A percentile compares a stretch with the other conserved stretches of the same genome.
Evolutionary conservation across 2,113 vertebrate species (phyloP).

Genomic region (Aptenodytes patagonicus): DNA sequence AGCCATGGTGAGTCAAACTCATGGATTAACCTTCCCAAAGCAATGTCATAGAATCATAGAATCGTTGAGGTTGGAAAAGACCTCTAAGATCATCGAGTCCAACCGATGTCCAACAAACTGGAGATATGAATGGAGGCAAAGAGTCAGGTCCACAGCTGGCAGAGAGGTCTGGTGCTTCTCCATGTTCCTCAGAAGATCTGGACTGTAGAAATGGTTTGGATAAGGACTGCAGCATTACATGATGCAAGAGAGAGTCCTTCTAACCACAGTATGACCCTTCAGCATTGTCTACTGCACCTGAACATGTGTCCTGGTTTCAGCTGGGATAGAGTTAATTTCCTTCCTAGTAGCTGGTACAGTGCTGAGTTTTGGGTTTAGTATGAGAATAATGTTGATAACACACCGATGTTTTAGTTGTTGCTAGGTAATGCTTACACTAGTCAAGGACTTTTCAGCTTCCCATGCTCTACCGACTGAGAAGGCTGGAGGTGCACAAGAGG

Average conservation of each 20-base stretch:
- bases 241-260: not conserved
- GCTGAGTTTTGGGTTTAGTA: too few relatives aligned
- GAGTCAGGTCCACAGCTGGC: not conserved
- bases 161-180: not conserved
- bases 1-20: not conserved
- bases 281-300: not conserved
- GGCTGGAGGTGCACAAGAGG: too few relatives aligned
- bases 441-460: too few relatives aligned
- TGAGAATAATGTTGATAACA: too few relatives aligned
- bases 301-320: not conserved
- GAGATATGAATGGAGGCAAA: not conserved
- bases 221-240: not conserved
- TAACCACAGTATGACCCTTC: not conserved
- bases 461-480: too few relatives aligned
- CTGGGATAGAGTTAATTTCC: too few relatives aligned
- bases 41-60: too few relatives aligned
- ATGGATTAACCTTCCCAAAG: not conserved
- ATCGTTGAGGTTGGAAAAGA: too few relatives aligned
- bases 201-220: not conserved
- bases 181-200: not conserved
- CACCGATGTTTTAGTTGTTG: too few relatives aligned
- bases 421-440: too few relatives aligned
- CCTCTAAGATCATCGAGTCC: too few relatives aligned
- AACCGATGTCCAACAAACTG: not conserved
- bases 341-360: too few relatives aligned